A percentile compares a stretch with the other conserved stretches of the same genome.
These are phyloP conservation scores for Lepilemur ruficaudatus DNA, from an alignment of 2,797 vertebrate species.

Conservation along the genomic window DNA sequence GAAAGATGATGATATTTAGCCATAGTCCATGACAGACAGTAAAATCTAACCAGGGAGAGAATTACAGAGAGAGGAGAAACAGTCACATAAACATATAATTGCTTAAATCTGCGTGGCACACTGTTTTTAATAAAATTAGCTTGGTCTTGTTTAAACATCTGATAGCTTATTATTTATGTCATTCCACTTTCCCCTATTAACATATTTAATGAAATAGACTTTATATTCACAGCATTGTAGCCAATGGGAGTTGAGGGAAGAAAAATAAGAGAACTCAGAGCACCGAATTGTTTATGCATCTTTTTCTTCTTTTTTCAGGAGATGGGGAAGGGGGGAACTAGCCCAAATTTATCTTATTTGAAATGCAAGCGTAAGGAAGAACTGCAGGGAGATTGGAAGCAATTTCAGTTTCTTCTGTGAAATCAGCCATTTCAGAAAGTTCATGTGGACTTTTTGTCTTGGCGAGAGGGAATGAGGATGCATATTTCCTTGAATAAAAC, in stretches of 20 bases:
- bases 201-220: neutral
- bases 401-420: constrained; percentile 14
- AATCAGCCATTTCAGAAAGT: neutral
- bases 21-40: neutral
- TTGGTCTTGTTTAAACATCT: neutral
- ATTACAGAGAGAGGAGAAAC: neutral
- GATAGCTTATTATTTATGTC: neutral
- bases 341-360: neutral
- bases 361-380: neutral
- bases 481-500: neutral
- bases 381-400: neutral
- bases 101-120: neutral
- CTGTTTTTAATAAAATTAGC: neutral
- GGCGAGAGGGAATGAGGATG: neutral
- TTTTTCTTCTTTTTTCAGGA: neutral
- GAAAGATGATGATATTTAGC: neutral
- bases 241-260: neutral
- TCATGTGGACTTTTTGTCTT: neutral
- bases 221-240: neutral
- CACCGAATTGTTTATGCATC: neutral
- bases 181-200: neutral
- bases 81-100: neutral
- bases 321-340: neutral
- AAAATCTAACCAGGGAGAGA: neutral
- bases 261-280: neutral